These are phyloP conservation scores for Ornithoptera alexandrae DNA, from an alignment of 2,888 invertebrate species.

Conservation along the genomic window DNA sequence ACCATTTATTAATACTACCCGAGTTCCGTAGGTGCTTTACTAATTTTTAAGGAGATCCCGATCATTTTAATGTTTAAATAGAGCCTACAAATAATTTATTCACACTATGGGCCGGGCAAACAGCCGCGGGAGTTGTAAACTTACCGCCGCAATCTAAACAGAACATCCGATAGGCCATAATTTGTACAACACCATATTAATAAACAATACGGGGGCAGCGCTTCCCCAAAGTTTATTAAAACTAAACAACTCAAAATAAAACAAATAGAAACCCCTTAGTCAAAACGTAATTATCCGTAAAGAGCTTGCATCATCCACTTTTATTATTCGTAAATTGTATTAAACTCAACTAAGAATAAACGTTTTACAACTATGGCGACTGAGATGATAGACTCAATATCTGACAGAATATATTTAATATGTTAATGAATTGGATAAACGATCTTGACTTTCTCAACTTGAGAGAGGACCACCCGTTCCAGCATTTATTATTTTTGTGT, in stretches of 20 bases:
- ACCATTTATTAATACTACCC: background rate
- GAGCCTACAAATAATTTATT: conserved; percentile 69
- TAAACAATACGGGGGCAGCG: conserved; percentile 29
- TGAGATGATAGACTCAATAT: too few species aligned
- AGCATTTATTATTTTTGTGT: too few species aligned
- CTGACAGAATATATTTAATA: too few species aligned
- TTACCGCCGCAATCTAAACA: conserved; percentile 64
- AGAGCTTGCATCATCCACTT: background rate
- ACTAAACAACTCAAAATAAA: conserved; percentile 16
- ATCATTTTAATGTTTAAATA: conserved; percentile 64
- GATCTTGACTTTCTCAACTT: too few species aligned
- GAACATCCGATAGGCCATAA: conserved; percentile 64
- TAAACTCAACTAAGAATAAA: background rate
- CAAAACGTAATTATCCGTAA: background rate
- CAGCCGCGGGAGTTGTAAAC: conserved; percentile 57
- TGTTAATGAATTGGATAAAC: too few species aligned
- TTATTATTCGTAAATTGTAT: background rate
- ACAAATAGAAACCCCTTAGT: conserved; percentile 27
- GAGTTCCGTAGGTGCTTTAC: background rate
- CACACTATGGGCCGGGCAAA: conserved; percentile 58
- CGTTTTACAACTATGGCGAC: too few species aligned
- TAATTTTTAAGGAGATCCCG: conserved; percentile 3
- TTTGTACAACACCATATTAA: conserved; percentile 47
- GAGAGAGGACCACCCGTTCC: too few species aligned
- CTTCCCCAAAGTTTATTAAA: conserved; percentile 11